Percentiles rank a stretch among this genome's conserved stretches.
phyloP scores from a whole-genome alignment of 2,888 invertebrate species.

The Nomada fucata region DNA sequence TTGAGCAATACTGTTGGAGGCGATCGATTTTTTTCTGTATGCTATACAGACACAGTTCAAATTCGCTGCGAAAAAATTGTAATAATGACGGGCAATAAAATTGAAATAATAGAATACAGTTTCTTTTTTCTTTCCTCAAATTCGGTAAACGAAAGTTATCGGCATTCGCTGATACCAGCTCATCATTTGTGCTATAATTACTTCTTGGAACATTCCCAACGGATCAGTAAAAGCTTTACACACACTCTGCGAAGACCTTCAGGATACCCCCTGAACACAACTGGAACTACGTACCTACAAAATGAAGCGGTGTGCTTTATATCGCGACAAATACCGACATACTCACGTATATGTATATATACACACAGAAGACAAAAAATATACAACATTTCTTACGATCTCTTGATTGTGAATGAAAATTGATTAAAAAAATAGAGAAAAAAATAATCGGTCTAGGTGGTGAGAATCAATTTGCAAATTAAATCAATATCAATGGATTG shows the following conservation, averaged over 20 bases:
- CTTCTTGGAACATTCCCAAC: conserved; percentile 47
- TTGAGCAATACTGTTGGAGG: too few species aligned
- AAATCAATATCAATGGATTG: conserved; percentile 16
- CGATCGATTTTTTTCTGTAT: too few species aligned
- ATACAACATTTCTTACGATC: conserved; percentile 11
- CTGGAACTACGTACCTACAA: conserved; percentile 40
- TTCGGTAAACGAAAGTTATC: conserved; percentile 16
- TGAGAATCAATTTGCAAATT: conserved; percentile 20
- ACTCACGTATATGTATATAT: conserved; percentile 35
- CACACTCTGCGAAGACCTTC: conserved; percentile 42
- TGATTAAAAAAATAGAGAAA: conserved; percentile 10
- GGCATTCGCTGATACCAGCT: conserved; percentile 20
- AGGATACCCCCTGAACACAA: conserved; percentile 29
- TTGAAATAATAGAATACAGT: background rate
- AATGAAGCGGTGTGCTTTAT: conserved; percentile 48
- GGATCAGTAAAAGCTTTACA: conserved; percentile 42
- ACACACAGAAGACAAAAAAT: conserved; percentile 44
- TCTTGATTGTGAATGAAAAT: conserved; percentile 8
- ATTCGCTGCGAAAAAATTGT: background rate
- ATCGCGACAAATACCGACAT: conserved; percentile 30
- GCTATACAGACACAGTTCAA: background rate
- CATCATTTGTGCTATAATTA: conserved; percentile 37
- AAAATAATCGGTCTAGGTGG: background rate
- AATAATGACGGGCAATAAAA: background rate
- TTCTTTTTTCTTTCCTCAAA: background rate